Evolutionary conservation across 37 sponge, comb jelly and placozoan genomes (phyloP), one percentile per base, ranked within the genome.

Genomic region (Bolinopsis microptera): DNA sequence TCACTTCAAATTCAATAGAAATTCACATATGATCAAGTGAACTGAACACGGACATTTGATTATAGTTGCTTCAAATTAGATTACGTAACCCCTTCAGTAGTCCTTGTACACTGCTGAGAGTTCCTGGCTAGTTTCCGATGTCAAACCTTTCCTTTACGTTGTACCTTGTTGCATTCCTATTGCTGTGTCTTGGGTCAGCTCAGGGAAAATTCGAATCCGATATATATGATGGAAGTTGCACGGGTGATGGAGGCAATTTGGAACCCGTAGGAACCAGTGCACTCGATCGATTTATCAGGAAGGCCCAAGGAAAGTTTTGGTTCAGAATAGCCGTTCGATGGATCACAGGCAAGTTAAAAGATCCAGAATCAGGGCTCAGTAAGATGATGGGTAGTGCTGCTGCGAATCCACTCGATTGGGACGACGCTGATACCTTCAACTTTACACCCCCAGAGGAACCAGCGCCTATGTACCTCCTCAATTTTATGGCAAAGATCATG

Each of bases 331-430:
- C n/a, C n/a, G n/a, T n/a, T n/a, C n/a, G n/a, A n/a, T n/a, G n/a
- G n/a, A n/a, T n/a, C n/a, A 18, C 61, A 5, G 61, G 61, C 61
- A 48, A 13, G 61, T 13, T 48, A 48, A 23, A 40, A 39, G 90
- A 86, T 39, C 26, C 41, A 8, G 36, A 86, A 28, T 86, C 90
- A 28, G 23, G 25, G 28, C 40, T 86, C n/a, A 40, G 48, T 40
- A 41, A 41, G n/a, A 22, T 86, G 90, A 23, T 86, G 90, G 90
- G 90, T 0, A 33, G 0, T 26, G n/a, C 61, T 39, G 90, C 38
- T 23, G 30, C 26, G 1, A 48, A 86, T 3, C 90, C 61, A 5
- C 0, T 28, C 26, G 39, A 38, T 27, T 38, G 16, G 5, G 35
- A 86, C 27, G 90, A 86, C 24, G 21, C 35, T 3, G 32, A 77